Evolutionary conservation across 1,140 invertebrate species (phyloP).

Genomic region (Nilaparvata lugens): DNA sequence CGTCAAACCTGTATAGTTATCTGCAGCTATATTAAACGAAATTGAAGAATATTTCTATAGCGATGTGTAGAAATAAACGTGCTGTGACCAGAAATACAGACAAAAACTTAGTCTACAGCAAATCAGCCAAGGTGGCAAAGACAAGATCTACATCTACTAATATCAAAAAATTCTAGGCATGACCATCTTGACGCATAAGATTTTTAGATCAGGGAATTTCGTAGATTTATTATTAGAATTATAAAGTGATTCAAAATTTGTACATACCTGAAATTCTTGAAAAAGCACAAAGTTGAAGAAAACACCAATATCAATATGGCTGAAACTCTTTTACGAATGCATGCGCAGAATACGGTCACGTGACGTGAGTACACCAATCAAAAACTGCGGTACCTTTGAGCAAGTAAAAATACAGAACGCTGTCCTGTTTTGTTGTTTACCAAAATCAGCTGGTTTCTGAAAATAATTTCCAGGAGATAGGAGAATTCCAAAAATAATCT

Average conservation of each 20-base stretch:
- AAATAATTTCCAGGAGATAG: not conserved
- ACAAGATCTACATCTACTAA: not conserved
- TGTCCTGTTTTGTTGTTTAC: conserved; percentile 5
- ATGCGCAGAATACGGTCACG: conserved; percentile 12
- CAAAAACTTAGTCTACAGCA: too few species aligned
- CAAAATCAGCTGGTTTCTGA: conserved; percentile 14
- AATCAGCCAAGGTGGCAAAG: not conserved
- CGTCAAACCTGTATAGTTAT: too few species aligned
- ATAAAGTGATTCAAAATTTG: not conserved
- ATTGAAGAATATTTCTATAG: too few species aligned
- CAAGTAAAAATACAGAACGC: not conserved
- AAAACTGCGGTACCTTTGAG: not conserved
- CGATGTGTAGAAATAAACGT: too few species aligned
- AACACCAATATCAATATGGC: conserved; percentile 1
- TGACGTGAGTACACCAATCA: conserved; percentile 5
- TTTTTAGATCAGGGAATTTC: not conserved
- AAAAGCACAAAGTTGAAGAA: not conserved
- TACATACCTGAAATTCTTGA: not conserved
- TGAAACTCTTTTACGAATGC: conserved; percentile 2
- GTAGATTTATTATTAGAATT: not conserved
- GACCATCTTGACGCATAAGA: not conserved
- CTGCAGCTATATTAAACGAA: too few species aligned
- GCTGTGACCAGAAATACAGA: too few species aligned
- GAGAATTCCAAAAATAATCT: not conserved
- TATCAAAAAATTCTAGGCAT: not conserved